A percentile compares a stretch with the other conserved stretches of the same genome.
Conservation (phyloP, 1,140 invertebrate genomes). For the Orius insidiosus region DNA sequence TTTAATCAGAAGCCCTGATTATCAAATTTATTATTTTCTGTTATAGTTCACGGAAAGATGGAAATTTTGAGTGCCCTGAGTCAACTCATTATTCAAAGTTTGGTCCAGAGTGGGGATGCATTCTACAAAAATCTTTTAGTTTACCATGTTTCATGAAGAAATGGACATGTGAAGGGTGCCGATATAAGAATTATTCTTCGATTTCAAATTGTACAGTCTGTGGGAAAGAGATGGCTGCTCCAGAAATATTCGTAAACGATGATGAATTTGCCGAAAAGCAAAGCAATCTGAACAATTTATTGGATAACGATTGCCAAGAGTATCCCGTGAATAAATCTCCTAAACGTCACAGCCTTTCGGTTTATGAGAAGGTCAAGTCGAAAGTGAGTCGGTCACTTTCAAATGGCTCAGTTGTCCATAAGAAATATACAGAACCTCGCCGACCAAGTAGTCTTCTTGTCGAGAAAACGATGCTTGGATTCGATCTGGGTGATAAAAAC, state of each 20-base stretch:
- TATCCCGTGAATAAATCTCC: slow-evolving; percentile 25
- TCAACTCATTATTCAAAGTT: no score
- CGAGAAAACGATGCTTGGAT: slow-evolving; percentile 9
- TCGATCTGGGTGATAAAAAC: slow-evolving; percentile 12
- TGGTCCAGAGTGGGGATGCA: no score
- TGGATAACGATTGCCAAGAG: slow-evolving; percentile 13
- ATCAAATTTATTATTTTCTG: no score
- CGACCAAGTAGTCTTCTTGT: slow-evolving; percentile 20
- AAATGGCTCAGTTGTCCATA: slow-evolving; percentile 24
- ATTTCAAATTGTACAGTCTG: slow-evolving; percentile 17
- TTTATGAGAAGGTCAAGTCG: slow-evolving; percentile 40
- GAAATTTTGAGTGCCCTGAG: no score
- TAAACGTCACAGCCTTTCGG: slow-evolving; percentile 32
- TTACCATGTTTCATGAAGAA: background rate
- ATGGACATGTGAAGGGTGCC: slow-evolving; percentile 1
- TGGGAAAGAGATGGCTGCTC: slow-evolving; percentile 14
- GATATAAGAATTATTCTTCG: background rate
- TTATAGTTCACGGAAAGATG: no score
- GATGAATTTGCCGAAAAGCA: slow-evolving; percentile 13
- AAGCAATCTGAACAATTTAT: slow-evolving; percentile 13
- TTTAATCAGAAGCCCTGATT: no score
- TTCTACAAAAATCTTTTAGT: background rate
- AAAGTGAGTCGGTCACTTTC: slow-evolving; percentile 36
- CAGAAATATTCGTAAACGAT: slow-evolving; percentile 12
- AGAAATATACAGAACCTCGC: slow-evolving; percentile 13